Evolutionary conservation across 2,888 invertebrate genomes (phyloP).

Genomic region (Heterodera filipjevi): DNA sequence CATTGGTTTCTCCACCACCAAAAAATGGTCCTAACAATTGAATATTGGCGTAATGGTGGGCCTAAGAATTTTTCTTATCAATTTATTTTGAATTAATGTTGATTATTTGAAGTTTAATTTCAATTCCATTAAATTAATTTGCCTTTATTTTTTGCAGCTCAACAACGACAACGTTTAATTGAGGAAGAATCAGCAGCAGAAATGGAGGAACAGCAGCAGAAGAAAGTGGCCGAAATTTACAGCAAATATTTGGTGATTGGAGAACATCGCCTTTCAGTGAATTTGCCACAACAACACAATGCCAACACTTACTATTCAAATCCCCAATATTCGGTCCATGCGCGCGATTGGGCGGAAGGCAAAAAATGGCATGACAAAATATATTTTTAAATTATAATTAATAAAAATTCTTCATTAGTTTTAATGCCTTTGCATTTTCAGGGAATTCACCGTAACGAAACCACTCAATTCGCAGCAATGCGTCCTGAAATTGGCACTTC

Average conservation of each 20-base stretch:
- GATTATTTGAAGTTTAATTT: background rate
- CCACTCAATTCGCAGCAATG: conserved; percentile 7
- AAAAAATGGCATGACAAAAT: conserved; percentile 17
- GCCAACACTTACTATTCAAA: conserved; percentile 21
- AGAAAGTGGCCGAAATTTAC: background rate
- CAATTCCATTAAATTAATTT: too few relatives aligned
- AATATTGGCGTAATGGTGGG: too few relatives aligned
- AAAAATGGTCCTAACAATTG: too few relatives aligned
- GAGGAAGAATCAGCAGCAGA: background rate
- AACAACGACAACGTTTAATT: background rate
- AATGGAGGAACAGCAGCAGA: background rate
- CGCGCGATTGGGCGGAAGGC: conserved; percentile 20
- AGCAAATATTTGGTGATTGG: background rate
- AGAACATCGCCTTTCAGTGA: conserved; percentile 17
- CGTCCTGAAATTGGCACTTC: background rate
- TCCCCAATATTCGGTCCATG: background rate
- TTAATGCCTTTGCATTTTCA: too few relatives aligned
- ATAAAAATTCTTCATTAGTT: too few relatives aligned
- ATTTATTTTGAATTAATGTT: background rate
- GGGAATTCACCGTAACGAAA: conserved; percentile 21
- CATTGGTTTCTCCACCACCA: too few relatives aligned
- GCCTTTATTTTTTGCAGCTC: background rate
- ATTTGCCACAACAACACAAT: conserved; percentile 16
- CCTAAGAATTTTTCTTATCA: too few relatives aligned
- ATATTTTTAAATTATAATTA: background rate